Percentiles rank a stretch among this genome's conserved stretches.
Conservation (phyloP, 2,113 vertebrate species). For the Mobula birostris region DNA sequence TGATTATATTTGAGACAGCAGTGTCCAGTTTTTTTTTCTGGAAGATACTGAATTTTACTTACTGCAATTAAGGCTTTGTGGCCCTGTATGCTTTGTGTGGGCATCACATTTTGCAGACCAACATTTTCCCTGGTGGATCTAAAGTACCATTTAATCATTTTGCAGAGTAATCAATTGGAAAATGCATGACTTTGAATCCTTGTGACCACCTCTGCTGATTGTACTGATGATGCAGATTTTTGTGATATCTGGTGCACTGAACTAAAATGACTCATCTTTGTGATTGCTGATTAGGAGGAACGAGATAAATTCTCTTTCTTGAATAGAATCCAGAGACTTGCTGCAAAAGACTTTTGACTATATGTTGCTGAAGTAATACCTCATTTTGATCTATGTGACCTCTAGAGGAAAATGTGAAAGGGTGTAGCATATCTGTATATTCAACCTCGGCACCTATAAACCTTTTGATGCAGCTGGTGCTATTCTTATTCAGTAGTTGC, state of each 20-base stretch:
- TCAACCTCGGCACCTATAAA: neutral
- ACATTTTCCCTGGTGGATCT: neutral
- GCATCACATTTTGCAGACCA: neutral
- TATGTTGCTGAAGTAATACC: neutral
- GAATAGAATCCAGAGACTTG: no score
- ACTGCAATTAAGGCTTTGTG: neutral
- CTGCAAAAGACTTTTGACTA: neutral
- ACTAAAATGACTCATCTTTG: neutral
- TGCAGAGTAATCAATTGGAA: conserved; percentile 26
- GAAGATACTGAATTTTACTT: neutral
- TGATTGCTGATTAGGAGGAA: neutral
- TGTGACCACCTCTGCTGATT: neutral
- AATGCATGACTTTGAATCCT: neutral
- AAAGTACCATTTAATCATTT: neutral
- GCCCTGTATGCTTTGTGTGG: neutral
- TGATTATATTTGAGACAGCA: neutral
- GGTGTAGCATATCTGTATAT: neutral
- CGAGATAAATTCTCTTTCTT: neutral
- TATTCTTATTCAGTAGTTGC: neutral
- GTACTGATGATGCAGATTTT: neutral
- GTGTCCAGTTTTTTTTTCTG: neutral
- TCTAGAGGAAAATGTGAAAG: neutral
- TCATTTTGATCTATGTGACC: neutral
- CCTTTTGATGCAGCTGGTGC: neutral
- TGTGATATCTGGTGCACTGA: neutral